phyloP scores from a whole-genome alignment of 2,113 vertebrate species.

The Alces alces region DNA sequence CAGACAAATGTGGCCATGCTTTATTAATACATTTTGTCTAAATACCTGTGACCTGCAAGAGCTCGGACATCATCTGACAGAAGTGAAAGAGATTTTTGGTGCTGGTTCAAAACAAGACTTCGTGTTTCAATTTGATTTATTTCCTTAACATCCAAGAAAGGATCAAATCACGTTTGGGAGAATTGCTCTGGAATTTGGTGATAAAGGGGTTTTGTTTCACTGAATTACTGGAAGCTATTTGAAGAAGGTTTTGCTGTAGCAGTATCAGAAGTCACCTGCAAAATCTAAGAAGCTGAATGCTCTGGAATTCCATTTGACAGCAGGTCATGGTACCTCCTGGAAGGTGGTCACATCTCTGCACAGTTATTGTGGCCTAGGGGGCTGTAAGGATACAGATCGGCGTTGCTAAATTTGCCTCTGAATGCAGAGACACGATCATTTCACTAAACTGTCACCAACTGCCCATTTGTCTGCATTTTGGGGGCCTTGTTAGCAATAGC shows the following conservation, averaged over 20 bases:
- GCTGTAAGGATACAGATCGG: accelerated
- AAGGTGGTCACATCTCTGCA: accelerated
- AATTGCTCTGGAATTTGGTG: neutral
- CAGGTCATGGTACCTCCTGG: accelerated
- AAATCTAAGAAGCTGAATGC: neutral
- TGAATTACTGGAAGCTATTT: neutral
- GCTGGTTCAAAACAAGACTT: neutral
- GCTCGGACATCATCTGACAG: neutral
- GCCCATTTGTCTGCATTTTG: neutral
- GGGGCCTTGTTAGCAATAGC: neutral
- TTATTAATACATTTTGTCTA: neutral
- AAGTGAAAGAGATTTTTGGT: neutral
- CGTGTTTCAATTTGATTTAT: neutral
- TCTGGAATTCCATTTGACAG: neutral
- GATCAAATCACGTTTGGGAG: neutral
- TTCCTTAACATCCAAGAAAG: neutral
- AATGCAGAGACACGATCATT: neutral
- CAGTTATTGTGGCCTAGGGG: neutral
- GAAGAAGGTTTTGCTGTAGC: neutral
- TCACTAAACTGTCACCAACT: neutral
- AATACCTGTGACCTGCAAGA: neutral
- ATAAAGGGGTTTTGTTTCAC: neutral
- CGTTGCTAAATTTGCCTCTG: neutral
- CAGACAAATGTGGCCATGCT: neutral
- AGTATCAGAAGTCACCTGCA: neutral